These are phyloP conservation scores for Rhodeus uyekii DNA, from an alignment of 2,797 vertebrate species.

Conservation along the genomic window DNA sequence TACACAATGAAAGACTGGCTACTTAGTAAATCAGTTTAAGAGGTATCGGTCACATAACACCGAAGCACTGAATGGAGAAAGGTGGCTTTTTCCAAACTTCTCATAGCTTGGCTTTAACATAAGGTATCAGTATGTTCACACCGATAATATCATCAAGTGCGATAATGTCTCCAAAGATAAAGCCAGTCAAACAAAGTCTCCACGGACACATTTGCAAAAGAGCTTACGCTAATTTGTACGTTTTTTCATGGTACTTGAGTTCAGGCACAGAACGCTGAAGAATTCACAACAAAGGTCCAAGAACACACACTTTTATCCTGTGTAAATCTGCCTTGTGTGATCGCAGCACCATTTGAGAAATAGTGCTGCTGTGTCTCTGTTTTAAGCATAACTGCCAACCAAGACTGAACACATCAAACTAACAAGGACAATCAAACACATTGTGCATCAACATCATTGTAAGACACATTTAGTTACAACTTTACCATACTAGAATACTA, in stretches of 20 bases:
- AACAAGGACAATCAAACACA: background rate
- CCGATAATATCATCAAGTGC: background rate
- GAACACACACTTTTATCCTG: slow-evolving; percentile 19
- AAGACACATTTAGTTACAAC: background rate
- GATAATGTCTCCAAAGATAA: slow-evolving; percentile 8
- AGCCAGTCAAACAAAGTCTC: background rate
- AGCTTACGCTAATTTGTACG: background rate
- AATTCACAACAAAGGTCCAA: background rate
- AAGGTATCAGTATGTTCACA: background rate
- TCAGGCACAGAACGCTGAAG: background rate
- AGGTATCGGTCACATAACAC: background rate
- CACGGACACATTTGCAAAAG: background rate
- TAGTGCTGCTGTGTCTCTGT: background rate
- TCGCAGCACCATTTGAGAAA: slow-evolving; percentile 16
- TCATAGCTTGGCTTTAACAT: background rate
- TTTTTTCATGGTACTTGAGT: background rate
- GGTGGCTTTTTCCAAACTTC: background rate
- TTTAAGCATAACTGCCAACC: background rate
- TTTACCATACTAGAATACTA: slow-evolving; percentile 9
- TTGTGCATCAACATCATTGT: background rate
- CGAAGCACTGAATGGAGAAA: no score
- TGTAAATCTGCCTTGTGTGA: background rate
- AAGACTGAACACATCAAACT: background rate
- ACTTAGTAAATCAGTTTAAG: background rate
- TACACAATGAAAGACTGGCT: background rate